phyloP scores from a whole-genome alignment of 2,888 invertebrate species.

The Diarsia dahlii region DNA sequence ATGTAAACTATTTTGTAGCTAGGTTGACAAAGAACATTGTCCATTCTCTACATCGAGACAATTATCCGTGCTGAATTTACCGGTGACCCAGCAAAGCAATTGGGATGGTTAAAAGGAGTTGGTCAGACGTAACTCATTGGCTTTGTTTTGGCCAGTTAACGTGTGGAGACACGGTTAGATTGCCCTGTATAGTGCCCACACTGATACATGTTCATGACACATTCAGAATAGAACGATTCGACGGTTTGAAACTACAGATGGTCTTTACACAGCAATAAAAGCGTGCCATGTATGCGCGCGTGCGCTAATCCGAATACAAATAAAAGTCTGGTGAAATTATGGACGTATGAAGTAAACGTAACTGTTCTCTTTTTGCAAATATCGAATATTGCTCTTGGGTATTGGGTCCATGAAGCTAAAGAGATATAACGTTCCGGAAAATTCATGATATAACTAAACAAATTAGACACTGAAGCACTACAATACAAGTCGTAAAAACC shows the following conservation, averaged over 20 bases:
- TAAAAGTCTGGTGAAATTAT: not conserved
- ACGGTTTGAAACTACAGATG: not conserved
- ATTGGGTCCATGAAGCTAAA: constrained; percentile 1
- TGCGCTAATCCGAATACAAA: not conserved
- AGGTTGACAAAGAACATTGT: constrained; percentile 1
- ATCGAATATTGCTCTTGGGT: not conserved
- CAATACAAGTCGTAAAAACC: constrained; percentile 53
- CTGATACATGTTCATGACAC: constrained; percentile 19
- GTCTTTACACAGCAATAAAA: not conserved
- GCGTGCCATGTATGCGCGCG: too few relatives aligned
- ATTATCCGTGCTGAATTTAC: not conserved
- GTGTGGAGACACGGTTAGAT: not conserved
- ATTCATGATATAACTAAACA: constrained; percentile 24
- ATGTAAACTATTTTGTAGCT: not conserved
- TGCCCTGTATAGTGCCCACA: not conserved
- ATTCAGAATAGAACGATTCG: not conserved
- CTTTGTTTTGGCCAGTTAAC: constrained; percentile 23
- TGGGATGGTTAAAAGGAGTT: constrained; percentile 28
- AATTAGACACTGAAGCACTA: constrained; percentile 40
- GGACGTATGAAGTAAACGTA: not conserved
- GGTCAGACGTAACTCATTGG: constrained; percentile 45
- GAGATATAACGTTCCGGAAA: constrained; percentile 8
- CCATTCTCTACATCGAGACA: not conserved
- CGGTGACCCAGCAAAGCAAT: constrained; percentile 26
- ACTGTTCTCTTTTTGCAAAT: not conserved